Base-by-base conservation (phyloP, 2,888 invertebrate genomes). In the Aplocera efformata region DNA sequence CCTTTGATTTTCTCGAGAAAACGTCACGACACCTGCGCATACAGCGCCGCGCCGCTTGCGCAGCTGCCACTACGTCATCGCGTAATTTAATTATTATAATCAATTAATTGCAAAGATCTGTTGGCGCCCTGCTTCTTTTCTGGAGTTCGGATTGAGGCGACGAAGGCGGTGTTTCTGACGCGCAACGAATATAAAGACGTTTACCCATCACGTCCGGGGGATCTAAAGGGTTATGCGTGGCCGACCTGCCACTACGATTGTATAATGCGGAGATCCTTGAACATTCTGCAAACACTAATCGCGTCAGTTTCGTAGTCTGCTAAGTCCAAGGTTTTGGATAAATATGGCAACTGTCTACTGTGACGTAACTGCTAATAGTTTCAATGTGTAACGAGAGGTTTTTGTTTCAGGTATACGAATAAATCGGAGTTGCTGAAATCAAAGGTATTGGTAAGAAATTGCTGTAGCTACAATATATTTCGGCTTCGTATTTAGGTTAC, bases 51-150 rank as follows among this genome's bases (percentile, higher is more conserved):
- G 67, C 51, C 72, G 80, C 76, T 75, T 75, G 78, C 78, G 76
- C 82, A 82, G 79, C 80, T 83, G 84, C 67, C 72, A 56, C 71
- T 72, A 74, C 81, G 83, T 81, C 82, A 80, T 67, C 67, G 56
- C 61, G 66, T 77, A 72, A 71, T 75, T 72, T 64, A 75, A 74
- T 78, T 79, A 79, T 74, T 79, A 67, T 77, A 79, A 81, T 82
- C 77, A 74, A 82, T 76, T 79, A 80, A 78, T 79, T 75, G 72
- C 65, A 71, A 72, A 76, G 71, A 73, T 79, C 72, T 75, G 60
- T 62, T 61, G 65, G 63, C 67, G 71, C 59, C 62, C 56, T 67
- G 63, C 56, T 46, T 52, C 42, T 32, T 50, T 68, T 76, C 68
- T 72, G 67, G 75, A 72, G 57, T 69, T 60, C 53, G 8, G 11